Evolutionary conservation across 2,888 invertebrate genomes (phyloP), one percentile per base, ranked within the genome.

Genomic region (Tipula helvola): DNA sequence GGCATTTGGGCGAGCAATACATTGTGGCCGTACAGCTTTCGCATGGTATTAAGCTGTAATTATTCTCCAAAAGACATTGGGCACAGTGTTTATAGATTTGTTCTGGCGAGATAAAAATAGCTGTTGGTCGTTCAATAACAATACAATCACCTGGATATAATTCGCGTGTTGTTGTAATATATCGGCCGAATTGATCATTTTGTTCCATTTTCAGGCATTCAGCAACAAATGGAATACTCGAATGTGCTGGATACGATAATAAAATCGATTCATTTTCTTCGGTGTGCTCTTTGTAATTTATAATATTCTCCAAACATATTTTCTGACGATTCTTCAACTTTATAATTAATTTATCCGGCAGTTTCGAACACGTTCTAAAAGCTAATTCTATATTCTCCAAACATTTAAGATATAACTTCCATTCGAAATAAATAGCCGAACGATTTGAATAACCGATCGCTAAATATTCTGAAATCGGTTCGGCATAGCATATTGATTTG

Each of bases 131-230:
- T 91, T 98, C 98, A 85, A 95, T 92, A 1, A 94, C 94, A 47
- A 98, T 90, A 5, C 97, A 91, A 90, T 97, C 96, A 85, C 96
- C 96, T 0, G 95, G 94, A 88, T 92, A 90, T 87, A 97, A 94
- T 89, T 95, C 93, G 87, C 93, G 93, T 18, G 92, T 93, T 0
- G 96, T 95, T 86, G 95, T 91, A 4, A 97, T 92, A 90, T 95
- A 95, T 84, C 97, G 93, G 0, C 97, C 97, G 91, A 94, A 93
- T 42, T 92, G 91, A 85, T 93, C 89, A 42, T 91, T 92, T 87
- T 92, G 93, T n/a, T 93, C 91, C 87, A 96, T 92, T 89, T 93
- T 91, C 44, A 96, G 89, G 88, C 94, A 94, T 86, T 93, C 91
- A 36, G 95, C 94, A 36, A 96, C 95, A 90, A 94, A 94, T 42